phyloP scores from a whole-genome alignment of 2,888 invertebrate genomes.

The Nycteola revayana region DNA sequence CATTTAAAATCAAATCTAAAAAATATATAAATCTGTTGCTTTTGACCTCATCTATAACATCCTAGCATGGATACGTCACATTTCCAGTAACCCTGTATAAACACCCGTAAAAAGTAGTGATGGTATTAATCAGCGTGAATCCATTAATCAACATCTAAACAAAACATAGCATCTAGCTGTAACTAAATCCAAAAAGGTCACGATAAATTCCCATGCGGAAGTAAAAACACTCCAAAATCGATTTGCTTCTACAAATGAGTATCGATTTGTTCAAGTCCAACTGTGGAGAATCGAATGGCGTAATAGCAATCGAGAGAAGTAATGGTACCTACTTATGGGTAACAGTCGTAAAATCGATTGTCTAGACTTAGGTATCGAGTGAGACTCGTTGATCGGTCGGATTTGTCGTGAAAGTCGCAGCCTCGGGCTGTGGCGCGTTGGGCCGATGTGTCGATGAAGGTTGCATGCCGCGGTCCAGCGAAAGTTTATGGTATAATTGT shows the following conservation, averaged over 20 bases:
- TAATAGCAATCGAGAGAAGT: slow-evolving; percentile 14
- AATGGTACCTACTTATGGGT: slow-evolving; percentile 7
- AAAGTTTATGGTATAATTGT: slow-evolving; percentile 68
- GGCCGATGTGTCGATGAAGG: slow-evolving; percentile 50
- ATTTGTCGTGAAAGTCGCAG: slow-evolving; percentile 58
- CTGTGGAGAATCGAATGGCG: slow-evolving; percentile 18
- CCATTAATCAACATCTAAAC: too few species aligned
- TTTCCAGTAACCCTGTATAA: too few species aligned
- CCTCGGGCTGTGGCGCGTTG: slow-evolving; percentile 55
- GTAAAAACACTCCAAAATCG: slow-evolving; percentile 18
- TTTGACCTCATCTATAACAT: too few species aligned
- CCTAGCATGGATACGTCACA: too few species aligned
- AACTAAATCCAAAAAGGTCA: slow-evolving; percentile 7
- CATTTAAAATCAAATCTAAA: too few species aligned
- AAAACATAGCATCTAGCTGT: too few species aligned
- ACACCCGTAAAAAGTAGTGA: too few species aligned
- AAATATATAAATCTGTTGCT: too few species aligned
- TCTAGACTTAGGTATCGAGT: slow-evolving; percentile 23
- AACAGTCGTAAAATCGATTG: slow-evolving; percentile 4
- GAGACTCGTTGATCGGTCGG: slow-evolving; percentile 16
- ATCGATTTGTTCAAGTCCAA: slow-evolving; percentile 22
- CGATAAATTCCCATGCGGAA: slow-evolving; percentile 26
- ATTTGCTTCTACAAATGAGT: slow-evolving; percentile 18
- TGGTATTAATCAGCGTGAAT: too few species aligned
- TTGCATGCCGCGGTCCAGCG: slow-evolving; percentile 53